Evolutionary conservation across 2,888 invertebrate genomes (phyloP), one percentile per base, ranked within the genome.

Genomic region (Heliconius sara): DNA sequence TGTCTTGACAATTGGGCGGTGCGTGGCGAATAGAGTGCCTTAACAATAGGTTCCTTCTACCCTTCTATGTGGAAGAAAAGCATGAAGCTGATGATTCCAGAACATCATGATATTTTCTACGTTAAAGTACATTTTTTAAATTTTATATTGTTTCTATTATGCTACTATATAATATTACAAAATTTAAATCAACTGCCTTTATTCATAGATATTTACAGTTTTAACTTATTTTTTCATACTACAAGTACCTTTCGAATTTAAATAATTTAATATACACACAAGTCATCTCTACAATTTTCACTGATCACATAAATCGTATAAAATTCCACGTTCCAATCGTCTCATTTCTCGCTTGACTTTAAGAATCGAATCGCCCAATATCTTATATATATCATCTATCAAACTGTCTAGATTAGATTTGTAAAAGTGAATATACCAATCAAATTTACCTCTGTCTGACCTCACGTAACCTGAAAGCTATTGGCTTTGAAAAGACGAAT

Each of bases 371-470:
- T 73, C n/a, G 0, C 7, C n/a, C 72, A 60, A 73, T 73, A 73
- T 60, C 30, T 4, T 30, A 39, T 10, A 39, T 39, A 39, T 39
- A 39, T 72, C 57, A 47, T 70, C 25, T 52, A 27, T 60, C 60
- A 34, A 39, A 73, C n/a, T 10, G 60, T 60, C 73, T 16, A 73
- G 16, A 73, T 73, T 60, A 60, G 73, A 73, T 73, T 73, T 73
- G 16, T 34, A 60, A 34, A n/a, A 73, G 73, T 57, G n/a, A 73
- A 73, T 73, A 73, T 60, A 60, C 60, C 60, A 60, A 73, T 73
- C 73, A 39, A 73, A 60, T 60, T 60, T 73, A 73, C 73, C 73
- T 60, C 60, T 25, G 73, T 73, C 73, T 73, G 73, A 73, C 73
- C 73, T 73, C 39, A 73, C 2, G n/a, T 60, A n/a, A 34, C 73